phyloP scores from a whole-genome alignment of 2,113 vertebrate species.

The Actenoides lindsayi region DNA sequence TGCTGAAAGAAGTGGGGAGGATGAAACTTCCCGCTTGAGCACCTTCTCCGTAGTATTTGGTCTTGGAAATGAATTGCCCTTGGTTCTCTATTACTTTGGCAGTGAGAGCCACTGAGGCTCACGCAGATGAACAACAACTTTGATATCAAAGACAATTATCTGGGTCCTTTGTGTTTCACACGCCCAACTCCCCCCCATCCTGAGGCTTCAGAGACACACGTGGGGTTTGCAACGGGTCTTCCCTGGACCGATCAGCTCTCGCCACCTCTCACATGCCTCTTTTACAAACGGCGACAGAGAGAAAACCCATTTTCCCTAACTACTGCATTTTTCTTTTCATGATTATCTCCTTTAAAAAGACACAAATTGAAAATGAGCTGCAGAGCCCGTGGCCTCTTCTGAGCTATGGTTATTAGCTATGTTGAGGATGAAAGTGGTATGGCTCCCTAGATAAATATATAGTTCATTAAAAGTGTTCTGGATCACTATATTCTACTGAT shows the following conservation, averaged over 20 bases:
- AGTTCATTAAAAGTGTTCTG: constrained; percentile 54
- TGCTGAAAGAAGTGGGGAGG: not conserved
- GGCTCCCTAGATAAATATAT: constrained; percentile 59
- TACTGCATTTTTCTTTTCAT: not conserved
- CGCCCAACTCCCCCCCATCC: rapidly evolving
- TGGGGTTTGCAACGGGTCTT: not conserved
- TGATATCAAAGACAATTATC: not conserved
- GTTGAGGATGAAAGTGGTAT: constrained; percentile 37
- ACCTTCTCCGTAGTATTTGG: not conserved
- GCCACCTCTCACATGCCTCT: not conserved
- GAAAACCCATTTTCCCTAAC: not conserved
- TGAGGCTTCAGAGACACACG: rapidly evolving
- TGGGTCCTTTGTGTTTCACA: rapidly evolving
- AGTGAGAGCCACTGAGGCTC: rapidly evolving
- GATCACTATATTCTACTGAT: constrained; percentile 46
- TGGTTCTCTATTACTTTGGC: not conserved
- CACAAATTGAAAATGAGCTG: constrained; percentile 20
- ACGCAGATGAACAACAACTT: not conserved
- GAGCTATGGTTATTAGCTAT: constrained; percentile 49
- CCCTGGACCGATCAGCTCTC: not conserved
- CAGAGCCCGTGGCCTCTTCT: constrained; percentile 12
- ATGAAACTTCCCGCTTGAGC: not conserved
- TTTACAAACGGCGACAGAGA: not conserved
- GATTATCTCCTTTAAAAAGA: constrained; percentile 35
- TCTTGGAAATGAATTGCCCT: not conserved